phyloP scores from a whole-genome alignment of 2,888 invertebrate genomes.

The Epinotia brunnichana region DNA sequence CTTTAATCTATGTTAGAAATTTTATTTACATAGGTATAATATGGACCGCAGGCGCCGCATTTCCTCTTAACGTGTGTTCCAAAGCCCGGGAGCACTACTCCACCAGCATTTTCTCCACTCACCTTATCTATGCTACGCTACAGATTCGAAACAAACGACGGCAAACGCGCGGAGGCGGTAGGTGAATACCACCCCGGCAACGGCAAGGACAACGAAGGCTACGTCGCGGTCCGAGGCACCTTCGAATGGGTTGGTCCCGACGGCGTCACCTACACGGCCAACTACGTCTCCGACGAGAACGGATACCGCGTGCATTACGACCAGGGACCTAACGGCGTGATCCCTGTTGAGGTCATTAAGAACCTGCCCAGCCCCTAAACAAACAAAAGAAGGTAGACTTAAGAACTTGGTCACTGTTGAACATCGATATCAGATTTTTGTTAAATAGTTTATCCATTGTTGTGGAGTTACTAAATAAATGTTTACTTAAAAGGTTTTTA shows the following conservation, averaged over 20 bases:
- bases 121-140: neutral
- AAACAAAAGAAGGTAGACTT: neutral
- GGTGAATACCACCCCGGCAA: constrained; percentile 70
- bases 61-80: too few relatives aligned
- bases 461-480: neutral
- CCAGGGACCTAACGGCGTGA: constrained; percentile 24
- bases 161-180: constrained; percentile 66
- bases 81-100: too few relatives aligned
- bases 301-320: constrained; percentile 73
- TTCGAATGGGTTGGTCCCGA: constrained; percentile 80
- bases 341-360: constrained; percentile 18
- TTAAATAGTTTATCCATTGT: neutral
- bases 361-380: neutral
- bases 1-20: too few relatives aligned
- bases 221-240: constrained; percentile 75
- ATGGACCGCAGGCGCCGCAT: too few relatives aligned
- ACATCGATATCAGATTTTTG: neutral
- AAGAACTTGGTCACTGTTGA: neutral
- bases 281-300: constrained; percentile 83
- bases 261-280: constrained; percentile 76
- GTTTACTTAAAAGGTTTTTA: neutral
- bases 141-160: constrained; percentile 74
- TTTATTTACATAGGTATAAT: too few relatives aligned
- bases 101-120: neutral
- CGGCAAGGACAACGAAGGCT: constrained; percentile 72